These are phyloP conservation scores for Leptinotarsa tumamoca DNA, from an alignment of 2,888 invertebrate genomes.

Conservation along the genomic window DNA sequence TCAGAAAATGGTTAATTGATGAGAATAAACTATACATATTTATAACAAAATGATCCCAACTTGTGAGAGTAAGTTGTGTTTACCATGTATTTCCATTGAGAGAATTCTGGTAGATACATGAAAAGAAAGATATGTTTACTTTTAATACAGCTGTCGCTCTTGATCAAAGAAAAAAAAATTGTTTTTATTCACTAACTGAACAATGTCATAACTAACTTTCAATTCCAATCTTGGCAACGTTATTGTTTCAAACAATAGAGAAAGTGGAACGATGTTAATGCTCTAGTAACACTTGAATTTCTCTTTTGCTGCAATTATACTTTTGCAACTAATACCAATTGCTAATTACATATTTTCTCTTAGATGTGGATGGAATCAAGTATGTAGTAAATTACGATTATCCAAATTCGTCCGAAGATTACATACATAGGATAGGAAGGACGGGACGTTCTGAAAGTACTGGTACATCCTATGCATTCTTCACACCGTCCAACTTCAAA, in stretches of 20 bases:
- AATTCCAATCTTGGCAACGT: background rate
- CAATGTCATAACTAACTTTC: background rate
- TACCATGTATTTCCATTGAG: too few species aligned
- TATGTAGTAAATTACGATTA: constrained; percentile 97
- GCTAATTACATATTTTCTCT: constrained; percentile 29
- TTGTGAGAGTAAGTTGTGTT: background rate
- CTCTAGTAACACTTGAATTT: background rate
- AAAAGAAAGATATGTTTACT: background rate
- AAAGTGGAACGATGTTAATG: background rate
- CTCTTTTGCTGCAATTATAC: background rate
- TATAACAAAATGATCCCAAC: background rate
- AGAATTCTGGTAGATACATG: background rate
- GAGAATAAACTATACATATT: background rate
- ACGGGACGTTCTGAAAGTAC: constrained; percentile 89
- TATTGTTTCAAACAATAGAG: background rate
- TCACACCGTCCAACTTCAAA: constrained; percentile 87
- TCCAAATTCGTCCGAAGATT: constrained; percentile 94
- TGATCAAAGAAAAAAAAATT: too few species aligned
- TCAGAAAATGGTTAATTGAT: background rate
- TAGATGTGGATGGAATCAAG: constrained; percentile 97
- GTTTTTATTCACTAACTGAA: too few species aligned
- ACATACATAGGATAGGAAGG: constrained; percentile 94
- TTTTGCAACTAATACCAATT: constrained; percentile 2
- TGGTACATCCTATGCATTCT: constrained; percentile 95
- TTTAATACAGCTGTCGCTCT: background rate